phyloP scores from a whole-genome alignment of 2,888 invertebrate genomes.

The Philonicus albiceps region DNA sequence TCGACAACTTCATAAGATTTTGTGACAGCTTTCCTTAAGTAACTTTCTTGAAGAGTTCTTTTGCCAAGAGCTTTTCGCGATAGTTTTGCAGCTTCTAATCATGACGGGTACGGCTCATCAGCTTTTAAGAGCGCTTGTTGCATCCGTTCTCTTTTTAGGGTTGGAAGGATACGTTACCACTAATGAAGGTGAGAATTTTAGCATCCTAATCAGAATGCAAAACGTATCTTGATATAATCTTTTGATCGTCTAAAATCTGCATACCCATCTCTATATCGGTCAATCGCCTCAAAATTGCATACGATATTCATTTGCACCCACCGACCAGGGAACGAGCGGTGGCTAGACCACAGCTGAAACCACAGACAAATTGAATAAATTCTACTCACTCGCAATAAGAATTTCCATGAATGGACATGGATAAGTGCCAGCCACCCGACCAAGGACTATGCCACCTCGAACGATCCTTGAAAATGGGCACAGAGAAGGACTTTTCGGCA shows the following conservation, averaged over 20 bases:
- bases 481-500: neutral
- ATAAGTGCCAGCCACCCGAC: conserved; percentile 4
- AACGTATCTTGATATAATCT: neutral
- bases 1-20: conserved; percentile 11
- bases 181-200: conserved; percentile 35
- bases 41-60: conserved; percentile 25
- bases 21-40: conserved; percentile 23
- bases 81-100: conserved; percentile 51
- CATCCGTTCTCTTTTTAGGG: conserved; percentile 20
- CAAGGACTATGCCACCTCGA: neutral
- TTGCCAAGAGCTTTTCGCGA: conserved; percentile 53
- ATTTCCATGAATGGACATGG: conserved; percentile 25
- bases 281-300: neutral
- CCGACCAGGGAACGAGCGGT: neutral
- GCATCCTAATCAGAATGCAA: neutral
- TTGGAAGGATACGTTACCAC: conserved; percentile 27
- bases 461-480: neutral
- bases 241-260: neutral
- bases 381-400: neutral
- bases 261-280: neutral
- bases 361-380: conserved; percentile 19
- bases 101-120: conserved; percentile 14
- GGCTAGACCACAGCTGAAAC: neutral
- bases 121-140: conserved; percentile 34
- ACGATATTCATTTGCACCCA: neutral